phyloP scores from a whole-genome alignment of 2,113 vertebrate species.

The Cinclus cinclus region DNA sequence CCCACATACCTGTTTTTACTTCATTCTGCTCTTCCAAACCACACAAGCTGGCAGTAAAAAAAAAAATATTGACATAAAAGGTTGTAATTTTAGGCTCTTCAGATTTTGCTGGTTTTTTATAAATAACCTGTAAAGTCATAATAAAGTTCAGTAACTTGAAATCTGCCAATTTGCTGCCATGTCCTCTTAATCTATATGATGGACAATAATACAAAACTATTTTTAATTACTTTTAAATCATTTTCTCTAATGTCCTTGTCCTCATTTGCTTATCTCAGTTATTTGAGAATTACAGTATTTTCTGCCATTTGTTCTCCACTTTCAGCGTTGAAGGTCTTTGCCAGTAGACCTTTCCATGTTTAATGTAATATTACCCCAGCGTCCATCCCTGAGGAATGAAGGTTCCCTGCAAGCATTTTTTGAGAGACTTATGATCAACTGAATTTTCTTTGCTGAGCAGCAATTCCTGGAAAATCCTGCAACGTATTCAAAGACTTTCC shows the following conservation, averaged over 20 bases:
- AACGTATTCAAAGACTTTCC: constrained; percentile 15
- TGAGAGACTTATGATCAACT: background rate
- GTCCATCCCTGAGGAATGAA: background rate
- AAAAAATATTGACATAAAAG: background rate
- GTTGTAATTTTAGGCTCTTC: background rate
- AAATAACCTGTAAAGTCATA: background rate
- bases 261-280: background rate
- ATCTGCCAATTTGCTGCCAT: background rate
- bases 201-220: background rate
- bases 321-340: background rate
- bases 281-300: background rate
- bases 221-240: background rate
- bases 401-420: constrained; percentile 9
- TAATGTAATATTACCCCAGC: background rate
- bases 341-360: background rate
- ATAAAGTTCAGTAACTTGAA: background rate
- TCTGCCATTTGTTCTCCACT: background rate
- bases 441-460: constrained; percentile 51
- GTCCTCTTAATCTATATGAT: background rate
- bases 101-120: background rate
- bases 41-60: background rate
- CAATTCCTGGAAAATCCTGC: constrained; percentile 62
- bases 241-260: background rate
- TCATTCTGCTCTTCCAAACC: constrained; percentile 7
- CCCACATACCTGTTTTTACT: background rate